These are phyloP conservation scores for Notothenia rossii DNA, from an alignment of 2,113 vertebrate genomes.

Conservation along the genomic window DNA sequence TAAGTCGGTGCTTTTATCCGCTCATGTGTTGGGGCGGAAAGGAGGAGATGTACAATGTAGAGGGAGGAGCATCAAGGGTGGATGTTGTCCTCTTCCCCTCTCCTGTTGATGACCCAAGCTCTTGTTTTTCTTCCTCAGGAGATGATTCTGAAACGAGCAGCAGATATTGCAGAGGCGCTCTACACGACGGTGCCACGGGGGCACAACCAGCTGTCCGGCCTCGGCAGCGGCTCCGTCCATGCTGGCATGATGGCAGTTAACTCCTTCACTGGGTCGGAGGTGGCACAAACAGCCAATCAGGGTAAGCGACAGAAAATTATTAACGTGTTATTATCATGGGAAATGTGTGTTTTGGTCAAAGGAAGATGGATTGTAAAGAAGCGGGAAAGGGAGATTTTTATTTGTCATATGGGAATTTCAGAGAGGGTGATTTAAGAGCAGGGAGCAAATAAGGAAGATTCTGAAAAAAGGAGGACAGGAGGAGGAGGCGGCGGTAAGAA, in stretches of 20 bases:
- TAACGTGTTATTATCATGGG: conserved; percentile 11
- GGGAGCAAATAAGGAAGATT: conserved; percentile 25
- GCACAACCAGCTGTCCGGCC: conserved; percentile 89
- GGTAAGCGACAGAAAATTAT: conserved; percentile 65
- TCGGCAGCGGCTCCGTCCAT: conserved; percentile 78
- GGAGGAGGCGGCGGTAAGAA: conserved; percentile 20
- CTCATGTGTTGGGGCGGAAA: conserved; percentile 7
- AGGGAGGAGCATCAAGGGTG: conserved; percentile 30
- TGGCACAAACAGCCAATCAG: conserved; percentile 82
- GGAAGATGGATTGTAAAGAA: conserved; percentile 22
- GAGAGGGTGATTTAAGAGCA: conserved; percentile 55
- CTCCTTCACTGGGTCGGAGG: conserved; percentile 81
- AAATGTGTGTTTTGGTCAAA: conserved; percentile 11
- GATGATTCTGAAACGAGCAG: conserved; percentile 95
- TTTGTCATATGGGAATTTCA: conserved; percentile 66
- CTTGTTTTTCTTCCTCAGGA: conserved; percentile 84
- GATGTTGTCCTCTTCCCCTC: conserved; percentile 8
- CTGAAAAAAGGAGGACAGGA: conserved; percentile 49
- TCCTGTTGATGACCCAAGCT: conserved; percentile 55
- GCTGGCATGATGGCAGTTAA: conserved; percentile 83
- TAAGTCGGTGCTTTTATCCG: conserved; percentile 57
- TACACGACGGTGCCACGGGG: conserved; percentile 93
- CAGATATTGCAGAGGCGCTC: conserved; percentile 94
- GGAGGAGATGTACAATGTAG: conserved; percentile 31
- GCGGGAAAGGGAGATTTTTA: conserved; percentile 43